Evolutionary conservation across 2,797 vertebrate species (phyloP).

Genomic region (Gymnothorax javanicus): DNA sequence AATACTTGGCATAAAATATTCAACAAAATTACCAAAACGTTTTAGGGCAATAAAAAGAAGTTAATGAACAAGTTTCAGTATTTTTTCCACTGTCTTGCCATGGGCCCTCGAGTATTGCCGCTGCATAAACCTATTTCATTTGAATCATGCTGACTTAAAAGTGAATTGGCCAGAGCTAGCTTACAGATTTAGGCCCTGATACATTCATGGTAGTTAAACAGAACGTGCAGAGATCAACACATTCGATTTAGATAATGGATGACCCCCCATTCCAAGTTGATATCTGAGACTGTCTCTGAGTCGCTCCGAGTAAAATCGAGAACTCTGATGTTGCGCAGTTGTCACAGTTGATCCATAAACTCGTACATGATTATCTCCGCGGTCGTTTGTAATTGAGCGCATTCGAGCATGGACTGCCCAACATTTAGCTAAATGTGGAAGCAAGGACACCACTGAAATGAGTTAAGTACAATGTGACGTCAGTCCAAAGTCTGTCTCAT

Average conservation of each 20-base stretch:
- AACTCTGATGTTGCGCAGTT: constrained; percentile 13
- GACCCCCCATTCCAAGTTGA: not conserved
- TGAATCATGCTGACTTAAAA: not conserved
- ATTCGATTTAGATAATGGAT: not conserved
- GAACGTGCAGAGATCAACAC: not conserved
- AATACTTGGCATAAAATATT: not conserved
- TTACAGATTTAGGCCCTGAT: not conserved
- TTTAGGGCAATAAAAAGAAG: not conserved
- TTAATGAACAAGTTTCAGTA: not conserved
- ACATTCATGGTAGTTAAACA: not conserved
- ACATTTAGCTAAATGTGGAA: constrained; percentile 7
- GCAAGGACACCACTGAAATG: constrained; percentile 21
- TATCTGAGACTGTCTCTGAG: not conserved
- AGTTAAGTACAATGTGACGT: constrained; percentile 29
- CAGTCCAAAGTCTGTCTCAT: not conserved
- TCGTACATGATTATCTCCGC: not conserved
- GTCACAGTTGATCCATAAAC: constrained; percentile 16
- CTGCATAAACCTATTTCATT: not conserved
- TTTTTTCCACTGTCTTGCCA: not conserved
- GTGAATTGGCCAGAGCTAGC: not conserved
- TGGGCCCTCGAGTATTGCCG: not conserved
- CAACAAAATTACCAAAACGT: not conserved
- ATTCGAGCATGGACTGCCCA: constrained; percentile 30
- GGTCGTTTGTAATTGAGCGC: constrained; percentile 24
- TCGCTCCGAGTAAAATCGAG: constrained; percentile 8